Percentiles rank a stretch among this genome's conserved stretches.
Conservation (phyloP, 2,888 invertebrate genomes). For the Rotaria magnacalcarata region DNA sequence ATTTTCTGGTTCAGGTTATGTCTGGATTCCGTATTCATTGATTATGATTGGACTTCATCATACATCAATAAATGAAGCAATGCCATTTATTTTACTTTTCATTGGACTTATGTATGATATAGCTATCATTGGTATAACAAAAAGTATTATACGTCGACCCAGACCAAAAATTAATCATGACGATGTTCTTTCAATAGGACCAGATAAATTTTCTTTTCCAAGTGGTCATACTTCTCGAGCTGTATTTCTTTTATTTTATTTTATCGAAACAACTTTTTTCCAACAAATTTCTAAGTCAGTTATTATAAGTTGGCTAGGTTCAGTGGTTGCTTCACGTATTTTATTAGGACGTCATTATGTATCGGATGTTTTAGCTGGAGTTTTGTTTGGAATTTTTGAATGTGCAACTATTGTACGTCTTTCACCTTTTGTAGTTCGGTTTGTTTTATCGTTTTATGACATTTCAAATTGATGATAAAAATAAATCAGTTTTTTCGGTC, state of each 20-base stretch:
- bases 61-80: not conserved
- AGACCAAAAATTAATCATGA: slow-evolving; percentile 15
- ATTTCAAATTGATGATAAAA: not conserved
- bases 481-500: not conserved
- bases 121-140: not conserved
- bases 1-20: slow-evolving; percentile 29
- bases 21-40: slow-evolving; percentile 5
- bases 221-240: slow-evolving; percentile 32
- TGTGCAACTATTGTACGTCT: not conserved
- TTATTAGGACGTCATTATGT: slow-evolving; percentile 20
- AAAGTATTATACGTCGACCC: not conserved
- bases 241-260: slow-evolving; percentile 29
- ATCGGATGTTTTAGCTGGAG: slow-evolving; percentile 5
- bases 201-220: slow-evolving; percentile 26
- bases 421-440: not conserved
- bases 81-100: not conserved
- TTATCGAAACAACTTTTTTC: not conserved
- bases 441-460: not conserved
- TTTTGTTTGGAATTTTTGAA: not conserved
- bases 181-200: not conserved
- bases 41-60: not conserved
- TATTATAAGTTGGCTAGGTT: not conserved
- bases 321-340: not conserved
- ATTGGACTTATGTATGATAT: slow-evolving; percentile 20
- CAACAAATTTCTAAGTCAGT: not conserved